phyloP scores from a whole-genome alignment of 2,113 vertebrate genomes.

The Hippolais icterina region DNA sequence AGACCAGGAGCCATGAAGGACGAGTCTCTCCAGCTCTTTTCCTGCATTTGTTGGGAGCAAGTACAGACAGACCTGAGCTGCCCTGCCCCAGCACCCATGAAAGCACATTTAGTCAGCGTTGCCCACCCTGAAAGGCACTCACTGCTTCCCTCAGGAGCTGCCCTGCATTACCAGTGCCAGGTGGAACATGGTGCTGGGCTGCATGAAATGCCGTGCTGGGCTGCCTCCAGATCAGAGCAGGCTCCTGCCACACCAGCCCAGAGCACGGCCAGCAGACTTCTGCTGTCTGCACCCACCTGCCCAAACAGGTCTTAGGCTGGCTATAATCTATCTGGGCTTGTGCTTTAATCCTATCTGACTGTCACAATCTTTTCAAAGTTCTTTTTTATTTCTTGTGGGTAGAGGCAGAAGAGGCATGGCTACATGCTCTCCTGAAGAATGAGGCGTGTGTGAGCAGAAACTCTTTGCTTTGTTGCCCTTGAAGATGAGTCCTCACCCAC shows the following conservation, averaged over 20 bases:
- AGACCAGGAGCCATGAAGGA: neutral
- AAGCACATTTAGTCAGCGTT: accelerated
- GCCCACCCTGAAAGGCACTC: neutral
- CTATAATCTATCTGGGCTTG: neutral
- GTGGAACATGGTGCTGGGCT: accelerated
- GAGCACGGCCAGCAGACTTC: neutral
- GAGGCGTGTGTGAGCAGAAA: neutral
- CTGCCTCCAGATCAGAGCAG: neutral
- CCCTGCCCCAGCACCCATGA: neutral
- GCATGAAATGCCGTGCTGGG: neutral
- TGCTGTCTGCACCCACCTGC: neutral
- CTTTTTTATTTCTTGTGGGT: neutral
- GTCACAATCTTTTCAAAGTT: neutral
- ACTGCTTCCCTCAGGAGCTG: neutral
- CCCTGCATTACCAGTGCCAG: neutral
- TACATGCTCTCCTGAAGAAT: neutral
- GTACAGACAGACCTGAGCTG: neutral
- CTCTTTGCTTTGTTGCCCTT: neutral
- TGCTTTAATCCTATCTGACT: neutral
- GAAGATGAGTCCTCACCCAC: neutral
- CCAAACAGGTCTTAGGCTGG: neutral
- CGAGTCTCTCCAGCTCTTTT: neutral
- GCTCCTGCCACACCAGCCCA: neutral
- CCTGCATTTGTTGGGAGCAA: neutral
- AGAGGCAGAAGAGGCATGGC: neutral